These are phyloP conservation scores for Nephrotoma guestfalica DNA, from an alignment of 2,888 invertebrate genomes.

Conservation along the genomic window DNA sequence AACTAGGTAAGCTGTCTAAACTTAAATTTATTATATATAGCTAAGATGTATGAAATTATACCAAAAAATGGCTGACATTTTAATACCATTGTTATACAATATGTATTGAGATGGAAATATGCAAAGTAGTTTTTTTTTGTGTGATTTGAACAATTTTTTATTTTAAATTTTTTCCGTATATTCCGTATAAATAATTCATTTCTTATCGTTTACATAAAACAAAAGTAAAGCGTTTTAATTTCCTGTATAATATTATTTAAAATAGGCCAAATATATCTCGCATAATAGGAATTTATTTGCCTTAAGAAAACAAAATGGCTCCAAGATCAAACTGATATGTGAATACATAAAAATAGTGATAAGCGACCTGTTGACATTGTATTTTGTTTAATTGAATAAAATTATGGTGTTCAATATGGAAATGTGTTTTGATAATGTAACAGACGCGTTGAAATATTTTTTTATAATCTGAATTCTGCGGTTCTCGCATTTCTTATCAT, in stretches of 20 bases:
- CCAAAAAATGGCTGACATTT: background rate
- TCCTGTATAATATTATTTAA: background rate
- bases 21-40: background rate
- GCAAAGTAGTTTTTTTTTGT: background rate
- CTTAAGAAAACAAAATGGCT: background rate
- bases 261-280: background rate
- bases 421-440: background rate
- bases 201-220: background rate
- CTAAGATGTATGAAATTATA: background rate
- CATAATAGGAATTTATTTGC: background rate
- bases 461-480: background rate
- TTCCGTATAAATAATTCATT: background rate
- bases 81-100: background rate
- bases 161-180: background rate
- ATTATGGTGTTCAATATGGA: background rate
- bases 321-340: background rate
- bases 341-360: background rate
- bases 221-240: background rate
- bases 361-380: background rate
- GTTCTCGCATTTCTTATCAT: background rate
- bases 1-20: background rate
- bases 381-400: background rate
- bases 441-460: too few relatives aligned
- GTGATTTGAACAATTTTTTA: background rate
- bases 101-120: background rate